phyloP scores from a whole-genome alignment of 2,888 invertebrate genomes.

The Encarsia formosa region DNA sequence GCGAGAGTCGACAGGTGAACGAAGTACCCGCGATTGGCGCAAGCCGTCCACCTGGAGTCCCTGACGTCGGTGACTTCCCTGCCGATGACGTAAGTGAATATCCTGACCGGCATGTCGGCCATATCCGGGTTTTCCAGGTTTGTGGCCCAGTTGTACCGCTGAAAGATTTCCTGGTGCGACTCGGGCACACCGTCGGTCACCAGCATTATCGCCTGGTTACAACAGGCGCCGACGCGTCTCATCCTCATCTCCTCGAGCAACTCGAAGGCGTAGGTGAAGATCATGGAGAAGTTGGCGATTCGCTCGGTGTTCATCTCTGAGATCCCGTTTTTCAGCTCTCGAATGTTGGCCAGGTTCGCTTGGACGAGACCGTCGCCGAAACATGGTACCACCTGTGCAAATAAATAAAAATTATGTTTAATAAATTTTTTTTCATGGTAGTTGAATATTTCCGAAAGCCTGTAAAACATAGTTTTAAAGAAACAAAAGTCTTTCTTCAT shows the following conservation, averaged over 20 bases:
- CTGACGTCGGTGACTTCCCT: slow-evolving; percentile 80
- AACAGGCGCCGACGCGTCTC: slow-evolving; percentile 63
- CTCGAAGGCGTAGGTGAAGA: slow-evolving; percentile 85
- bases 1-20: slow-evolving; percentile 95
- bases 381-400: slow-evolving; percentile 66
- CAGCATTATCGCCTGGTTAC: slow-evolving; percentile 95
- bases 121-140: slow-evolving; percentile 54
- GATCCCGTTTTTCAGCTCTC: slow-evolving; percentile 77
- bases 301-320: slow-evolving; percentile 75
- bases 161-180: slow-evolving; percentile 88
- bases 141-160: slow-evolving; percentile 80
- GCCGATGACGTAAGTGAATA: slow-evolving; percentile 98
- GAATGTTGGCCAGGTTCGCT: slow-evolving; percentile 80
- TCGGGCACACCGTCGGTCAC: slow-evolving; percentile 98
- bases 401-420: no score
- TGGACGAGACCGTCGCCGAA: slow-evolving; percentile 87
- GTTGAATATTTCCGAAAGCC: no score
- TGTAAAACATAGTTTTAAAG: no score
- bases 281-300: slow-evolving; percentile 91
- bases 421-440: no score
- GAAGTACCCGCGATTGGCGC: slow-evolving; percentile 93
- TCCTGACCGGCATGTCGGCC: slow-evolving; percentile 74
- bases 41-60: slow-evolving; percentile 98
- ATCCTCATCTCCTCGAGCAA: slow-evolving; percentile 67
- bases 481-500: no score